A percentile compares a stretch with the other conserved stretches of the same genome.
Evolutionary conservation across 2,113 vertebrate genomes (phyloP).

Genomic region (Albula goreensis): DNA sequence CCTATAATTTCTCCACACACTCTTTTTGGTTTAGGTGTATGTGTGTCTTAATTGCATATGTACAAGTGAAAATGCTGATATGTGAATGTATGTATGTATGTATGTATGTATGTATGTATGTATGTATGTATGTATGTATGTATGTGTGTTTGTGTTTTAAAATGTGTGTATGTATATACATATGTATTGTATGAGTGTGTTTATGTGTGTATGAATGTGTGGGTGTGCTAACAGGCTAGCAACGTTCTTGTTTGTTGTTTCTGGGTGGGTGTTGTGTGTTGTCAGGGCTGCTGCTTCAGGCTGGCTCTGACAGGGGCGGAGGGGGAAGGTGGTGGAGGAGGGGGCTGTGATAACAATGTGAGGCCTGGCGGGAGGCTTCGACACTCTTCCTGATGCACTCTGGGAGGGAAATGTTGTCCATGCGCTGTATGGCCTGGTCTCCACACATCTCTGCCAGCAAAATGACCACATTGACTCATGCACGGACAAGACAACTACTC

Average conservation of each 20-base stretch:
- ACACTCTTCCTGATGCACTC: constrained; percentile 66
- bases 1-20: not conserved
- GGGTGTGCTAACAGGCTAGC: not conserved
- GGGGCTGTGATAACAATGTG: constrained; percentile 68
- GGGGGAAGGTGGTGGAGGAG: constrained; percentile 43
- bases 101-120: not conserved
- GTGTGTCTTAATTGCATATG: not conserved
- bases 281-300: constrained; percentile 54
- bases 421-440: not conserved
- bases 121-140: not conserved
- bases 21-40: not conserved
- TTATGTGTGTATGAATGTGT: not conserved
- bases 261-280: constrained; percentile 44
- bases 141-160: not conserved
- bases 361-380: constrained; percentile 64
- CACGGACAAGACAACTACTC: no score
- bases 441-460: not conserved
- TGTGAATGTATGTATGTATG: not conserved
- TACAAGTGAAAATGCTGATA: not conserved
- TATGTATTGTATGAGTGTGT: not conserved
- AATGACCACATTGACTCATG: not conserved
- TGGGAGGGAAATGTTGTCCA: not conserved
- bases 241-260: not conserved
- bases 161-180: not conserved
- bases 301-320: constrained; percentile 39